A percentile compares a stretch with the other conserved stretches of the same genome.
Evolutionary conservation across 2,888 invertebrate genomes (phyloP).

Genomic region (Orthosia incerta): DNA sequence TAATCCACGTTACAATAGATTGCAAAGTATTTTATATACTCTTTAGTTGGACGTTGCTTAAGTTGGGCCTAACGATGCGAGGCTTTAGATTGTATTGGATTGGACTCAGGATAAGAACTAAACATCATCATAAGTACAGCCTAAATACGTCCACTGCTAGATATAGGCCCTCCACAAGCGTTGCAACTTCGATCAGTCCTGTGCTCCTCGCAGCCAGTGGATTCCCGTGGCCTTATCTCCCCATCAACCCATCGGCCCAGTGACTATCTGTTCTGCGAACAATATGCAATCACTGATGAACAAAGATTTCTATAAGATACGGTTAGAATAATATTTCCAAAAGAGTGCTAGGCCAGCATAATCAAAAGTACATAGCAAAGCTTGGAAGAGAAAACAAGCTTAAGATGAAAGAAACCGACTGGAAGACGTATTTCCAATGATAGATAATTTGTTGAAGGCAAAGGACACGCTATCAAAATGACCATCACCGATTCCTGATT

Average conservation of each 20-base stretch:
- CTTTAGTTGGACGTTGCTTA: constrained; percentile 37
- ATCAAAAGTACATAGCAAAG: not conserved
- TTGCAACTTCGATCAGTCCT: too few species aligned
- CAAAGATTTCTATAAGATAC: too few species aligned
- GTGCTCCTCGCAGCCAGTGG: not conserved
- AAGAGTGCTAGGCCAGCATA: too few species aligned
- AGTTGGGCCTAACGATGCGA: constrained; percentile 25
- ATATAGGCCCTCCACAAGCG: not conserved
- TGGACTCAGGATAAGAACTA: not conserved
- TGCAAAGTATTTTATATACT: constrained; percentile 37
- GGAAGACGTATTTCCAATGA: too few species aligned
- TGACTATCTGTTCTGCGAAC: too few species aligned
- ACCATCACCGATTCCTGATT: not conserved
- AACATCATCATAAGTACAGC: not conserved
- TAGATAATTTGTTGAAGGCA: too few species aligned
- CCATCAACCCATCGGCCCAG: too few species aligned
- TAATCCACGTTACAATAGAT: constrained; percentile 51
- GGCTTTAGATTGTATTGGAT: not conserved
- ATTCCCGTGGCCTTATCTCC: too few species aligned
- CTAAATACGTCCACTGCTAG: not conserved
- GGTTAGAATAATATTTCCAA: too few species aligned
- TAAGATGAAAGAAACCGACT: not conserved
- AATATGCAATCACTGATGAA: not conserved
- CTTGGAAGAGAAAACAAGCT: too few species aligned
- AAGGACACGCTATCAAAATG: not conserved